These are phyloP conservation scores for Bujurquina vittata DNA, from an alignment of 2,113 vertebrate genomes.

Conservation along the genomic window DNA sequence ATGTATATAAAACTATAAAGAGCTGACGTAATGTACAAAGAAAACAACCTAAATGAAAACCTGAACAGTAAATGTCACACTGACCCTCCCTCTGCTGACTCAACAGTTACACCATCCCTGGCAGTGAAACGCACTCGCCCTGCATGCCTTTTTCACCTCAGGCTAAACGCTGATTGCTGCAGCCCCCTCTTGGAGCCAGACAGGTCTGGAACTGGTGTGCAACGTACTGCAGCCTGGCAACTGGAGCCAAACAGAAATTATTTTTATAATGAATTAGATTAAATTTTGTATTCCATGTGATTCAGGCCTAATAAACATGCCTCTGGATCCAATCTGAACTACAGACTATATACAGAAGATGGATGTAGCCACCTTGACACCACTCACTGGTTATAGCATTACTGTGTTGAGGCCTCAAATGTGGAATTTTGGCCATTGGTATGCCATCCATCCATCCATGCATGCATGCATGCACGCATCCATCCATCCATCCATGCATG, in stretches of 20 bases:
- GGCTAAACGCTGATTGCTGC: slow-evolving; percentile 21
- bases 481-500: no score
- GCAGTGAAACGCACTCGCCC: slow-evolving; percentile 33
- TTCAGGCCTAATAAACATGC: not conserved
- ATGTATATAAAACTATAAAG: not conserved
- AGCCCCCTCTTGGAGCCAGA: slow-evolving; percentile 6
- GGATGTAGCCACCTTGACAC: not conserved
- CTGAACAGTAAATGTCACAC: not conserved
- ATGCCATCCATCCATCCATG: no score
- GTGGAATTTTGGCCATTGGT: no score
- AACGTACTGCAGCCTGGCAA: not conserved
- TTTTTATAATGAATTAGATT: not conserved
- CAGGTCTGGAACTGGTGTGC: not conserved
- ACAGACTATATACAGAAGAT: not conserved
- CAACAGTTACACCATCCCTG: slow-evolving; percentile 22
- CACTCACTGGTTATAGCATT: not conserved
- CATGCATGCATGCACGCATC: no score
- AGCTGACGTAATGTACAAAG: not conserved
- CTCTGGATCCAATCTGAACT: not conserved
- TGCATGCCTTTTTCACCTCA: not conserved
- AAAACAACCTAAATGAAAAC: slow-evolving; percentile 9
- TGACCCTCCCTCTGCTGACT: slow-evolving; percentile 34
- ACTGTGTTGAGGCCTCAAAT: no score
- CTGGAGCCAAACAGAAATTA: not conserved
- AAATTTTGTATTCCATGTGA: not conserved